Evolutionary conservation across 2,113 vertebrate species (phyloP).

Genomic region (Cathartes aura): DNA sequence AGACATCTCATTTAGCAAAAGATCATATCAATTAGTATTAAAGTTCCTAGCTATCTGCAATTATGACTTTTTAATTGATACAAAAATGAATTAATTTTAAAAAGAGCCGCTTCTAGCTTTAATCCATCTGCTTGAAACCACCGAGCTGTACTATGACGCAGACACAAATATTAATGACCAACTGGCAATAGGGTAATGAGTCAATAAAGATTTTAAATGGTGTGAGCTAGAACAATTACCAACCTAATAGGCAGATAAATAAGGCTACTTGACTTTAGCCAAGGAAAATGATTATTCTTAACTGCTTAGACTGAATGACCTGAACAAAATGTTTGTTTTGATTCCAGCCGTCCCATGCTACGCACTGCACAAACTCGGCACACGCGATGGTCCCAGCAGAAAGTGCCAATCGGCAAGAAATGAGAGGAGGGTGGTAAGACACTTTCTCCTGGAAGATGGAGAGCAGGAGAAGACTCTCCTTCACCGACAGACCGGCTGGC

Average conservation of each 20-base stretch:
- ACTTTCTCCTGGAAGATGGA: not conserved
- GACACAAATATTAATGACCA: conserved; percentile 55
- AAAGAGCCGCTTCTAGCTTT: not conserved
- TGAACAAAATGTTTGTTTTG: not conserved
- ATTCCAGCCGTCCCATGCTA: not conserved
- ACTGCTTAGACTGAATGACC: not conserved
- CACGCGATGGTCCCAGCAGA: fast-evolving
- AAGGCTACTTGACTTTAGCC: conserved; percentile 39
- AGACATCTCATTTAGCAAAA: not conserved
- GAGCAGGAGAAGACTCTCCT: not conserved
- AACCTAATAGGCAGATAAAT: conserved; percentile 57
- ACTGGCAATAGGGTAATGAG: conserved; percentile 43
- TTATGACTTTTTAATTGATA: not conserved
- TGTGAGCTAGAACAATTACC: conserved; percentile 46
- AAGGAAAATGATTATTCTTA: not conserved
- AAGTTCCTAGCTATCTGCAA: not conserved
- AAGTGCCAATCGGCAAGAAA: not conserved
- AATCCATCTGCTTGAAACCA: conserved; percentile 8
- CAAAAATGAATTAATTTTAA: not conserved
- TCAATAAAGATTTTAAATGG: conserved; percentile 47
- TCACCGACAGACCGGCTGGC: not conserved
- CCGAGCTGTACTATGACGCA: not conserved
- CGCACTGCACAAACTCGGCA: fast-evolving
- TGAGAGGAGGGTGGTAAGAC: not conserved
- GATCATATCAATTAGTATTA: not conserved